Conservation (phyloP, 2,113 vertebrate species). For the Lagopus leucura region DNA sequence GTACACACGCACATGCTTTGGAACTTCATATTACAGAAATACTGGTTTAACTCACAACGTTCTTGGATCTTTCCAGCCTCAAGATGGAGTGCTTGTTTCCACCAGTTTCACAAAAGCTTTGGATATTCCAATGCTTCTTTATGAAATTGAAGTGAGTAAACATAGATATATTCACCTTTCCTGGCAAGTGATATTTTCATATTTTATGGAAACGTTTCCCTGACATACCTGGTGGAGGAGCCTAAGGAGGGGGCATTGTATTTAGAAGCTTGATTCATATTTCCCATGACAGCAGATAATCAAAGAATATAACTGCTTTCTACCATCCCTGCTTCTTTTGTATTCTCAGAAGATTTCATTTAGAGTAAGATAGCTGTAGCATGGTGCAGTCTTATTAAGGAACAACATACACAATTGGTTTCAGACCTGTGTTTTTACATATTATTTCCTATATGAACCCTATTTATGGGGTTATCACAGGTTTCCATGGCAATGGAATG, state of each 20-base stretch:
- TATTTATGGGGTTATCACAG: not conserved
- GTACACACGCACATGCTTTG: not conserved
- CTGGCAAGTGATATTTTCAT: not conserved
- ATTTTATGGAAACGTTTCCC: not conserved
- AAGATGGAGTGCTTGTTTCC: not conserved
- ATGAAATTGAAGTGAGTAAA: not conserved
- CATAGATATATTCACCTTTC: not conserved
- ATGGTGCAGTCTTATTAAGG: not conserved
- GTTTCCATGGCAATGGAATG: constrained; percentile 33
- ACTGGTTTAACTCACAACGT: not conserved
- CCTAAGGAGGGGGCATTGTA: not conserved
- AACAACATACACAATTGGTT: not conserved
- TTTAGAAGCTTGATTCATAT: not conserved
- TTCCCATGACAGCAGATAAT: not conserved
- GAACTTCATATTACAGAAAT: not conserved
- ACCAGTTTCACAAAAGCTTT: not conserved
- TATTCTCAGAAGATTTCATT: not conserved
- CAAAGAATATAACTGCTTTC: not conserved
- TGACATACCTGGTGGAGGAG: not conserved
- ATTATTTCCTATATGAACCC: constrained; percentile 28
- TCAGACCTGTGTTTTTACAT: constrained; percentile 12
- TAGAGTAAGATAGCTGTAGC: not conserved
- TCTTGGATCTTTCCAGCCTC: not conserved
- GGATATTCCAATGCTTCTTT: not conserved
- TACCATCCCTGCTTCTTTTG: not conserved